Base-by-base conservation (phyloP, 1,140 invertebrate species). In the Neuroterus valhalla region DNA sequence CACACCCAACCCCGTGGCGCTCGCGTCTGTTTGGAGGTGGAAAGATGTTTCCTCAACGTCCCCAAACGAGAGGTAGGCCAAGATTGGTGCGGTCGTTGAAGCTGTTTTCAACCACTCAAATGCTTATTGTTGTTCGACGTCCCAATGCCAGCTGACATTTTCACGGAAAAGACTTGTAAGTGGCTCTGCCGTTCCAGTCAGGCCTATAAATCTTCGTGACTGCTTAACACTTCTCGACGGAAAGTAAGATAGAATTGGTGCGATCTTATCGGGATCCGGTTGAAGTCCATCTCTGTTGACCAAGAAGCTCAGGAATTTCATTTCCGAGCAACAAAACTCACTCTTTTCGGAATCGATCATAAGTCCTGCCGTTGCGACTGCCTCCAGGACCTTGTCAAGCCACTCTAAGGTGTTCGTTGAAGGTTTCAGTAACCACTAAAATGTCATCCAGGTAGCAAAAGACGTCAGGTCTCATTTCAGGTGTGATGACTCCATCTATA, bases 201-300 rank as follows among this genome's bases (percentile, higher is more conserved):
- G 85, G 2, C 90, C 91, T 11, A 91, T 76, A 73, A 92, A 91
- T 66, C 86, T 71, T 48, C 84, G 12, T 15, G 50, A 3, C 10
- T 70, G 46, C 6, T 15, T 46, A 1, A 71, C 14, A 66, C 8
- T 48, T 66, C 48, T 26, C 45, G 71, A 19, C 38, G 6, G 46
- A 5, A 15, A 8, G 46, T 67, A 46, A 66, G 44, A 70, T 10
- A 43, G 38, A 5, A 19, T 68, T 2, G 12, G 66, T 45, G 46
- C 46, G 55, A 10, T 55, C 21, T 3, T n/a, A 3, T 44, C 23
- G 0, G 62, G 69, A 44, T 75, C 69, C 17, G 23, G 14, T 55
- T 10, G 71, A 26, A 14, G 43, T 11, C 3, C 45, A 45, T 48
- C 15, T 2, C 17, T 2, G n/a, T 48, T 48, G 0, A 46, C 44